phyloP scores from a whole-genome alignment of 92 coral and sea anemone genomes.

The Palythoa grandis region DNA sequence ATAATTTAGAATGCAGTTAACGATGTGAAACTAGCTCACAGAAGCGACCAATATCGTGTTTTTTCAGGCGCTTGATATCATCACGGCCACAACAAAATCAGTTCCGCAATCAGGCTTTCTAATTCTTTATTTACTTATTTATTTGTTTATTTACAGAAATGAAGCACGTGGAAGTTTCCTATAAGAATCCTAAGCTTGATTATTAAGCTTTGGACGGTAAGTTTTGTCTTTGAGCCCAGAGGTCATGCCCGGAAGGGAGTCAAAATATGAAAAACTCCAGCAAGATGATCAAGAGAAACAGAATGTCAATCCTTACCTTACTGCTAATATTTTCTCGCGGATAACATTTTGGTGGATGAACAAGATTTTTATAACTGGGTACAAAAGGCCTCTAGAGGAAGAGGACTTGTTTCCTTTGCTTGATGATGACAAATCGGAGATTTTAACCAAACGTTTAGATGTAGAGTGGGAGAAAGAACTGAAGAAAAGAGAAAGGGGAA shows the following conservation, averaged over 20 bases:
- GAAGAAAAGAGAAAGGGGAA: conserved; percentile 66
- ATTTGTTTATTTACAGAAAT: conserved; percentile 12
- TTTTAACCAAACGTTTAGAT: conserved; percentile 73
- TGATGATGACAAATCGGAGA: conserved; percentile 84
- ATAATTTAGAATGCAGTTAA: too few species aligned
- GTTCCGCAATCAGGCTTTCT: conserved; percentile 1
- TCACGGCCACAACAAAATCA: not conserved
- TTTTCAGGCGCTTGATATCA: not conserved
- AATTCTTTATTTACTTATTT: not conserved
- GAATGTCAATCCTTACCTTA: conserved; percentile 74
- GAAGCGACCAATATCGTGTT: not conserved
- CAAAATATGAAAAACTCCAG: conserved; percentile 67
- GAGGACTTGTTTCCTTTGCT: conserved; percentile 78
- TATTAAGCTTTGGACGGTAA: conserved; percentile 3
- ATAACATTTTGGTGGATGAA: conserved; percentile 93
- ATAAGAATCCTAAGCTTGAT: conserved; percentile 3
- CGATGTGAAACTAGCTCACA: not conserved
- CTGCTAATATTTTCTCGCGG: conserved; percentile 78
- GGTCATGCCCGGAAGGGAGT: conserved; percentile 73
- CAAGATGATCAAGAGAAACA: conserved; percentile 54
- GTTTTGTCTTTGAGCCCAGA: not conserved
- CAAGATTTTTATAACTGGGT: conserved; percentile 78
- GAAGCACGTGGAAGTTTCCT: not conserved
- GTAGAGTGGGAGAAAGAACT: conserved; percentile 82
- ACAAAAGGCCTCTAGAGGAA: conserved; percentile 85